Base-by-base conservation (phyloP, 2,888 invertebrate genomes). In the Hypsopygia costalis region DNA sequence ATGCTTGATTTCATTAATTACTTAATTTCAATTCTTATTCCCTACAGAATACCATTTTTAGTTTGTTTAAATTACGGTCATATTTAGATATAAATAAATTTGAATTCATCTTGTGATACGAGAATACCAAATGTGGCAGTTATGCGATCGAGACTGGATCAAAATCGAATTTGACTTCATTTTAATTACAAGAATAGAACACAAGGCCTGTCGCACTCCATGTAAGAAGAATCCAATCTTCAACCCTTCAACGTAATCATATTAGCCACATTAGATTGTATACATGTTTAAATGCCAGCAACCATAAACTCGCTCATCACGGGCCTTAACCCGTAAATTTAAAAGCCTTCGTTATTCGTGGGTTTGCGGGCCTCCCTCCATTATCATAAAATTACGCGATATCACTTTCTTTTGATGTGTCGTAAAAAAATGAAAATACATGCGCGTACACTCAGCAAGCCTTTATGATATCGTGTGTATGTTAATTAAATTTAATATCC, bases 331-430 rank as follows among this genome's bases (percentile, higher is more conserved):
- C 69, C 80, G 72, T 85, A 86, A 85, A 83, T 85, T 82, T 83
- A 81, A 86, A 81, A 82, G 85, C 77, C 73, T 82, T 68, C 72
- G 61, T 70, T 71, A 75, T 72, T 72, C 63, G 67, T 61, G 64
- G 62, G 73, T 68, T 69, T 71, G 68, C 62, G 61, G 69, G 68
- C 59, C 62, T 64, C 67, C 69, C 69, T 70, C 83, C 82, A 86
- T 86, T 86, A 86, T 78, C 86, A 86, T 86, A 86, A 86, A 86
- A 81, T 85, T 76, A 81, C 79, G 67, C 67, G 72, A 74, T 85
- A 81, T 80, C 83, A 82, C 82, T 83, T 86, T 85, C 85, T 81
- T 82, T 82, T 86, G 81, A 83, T 85, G 83, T 81, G 77, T 76
- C 78, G 61, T 81, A 80, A 81, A 79, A n/a, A 81, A 75, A 78